Evolutionary conservation across 2,888 invertebrate species (phyloP).

Genomic region (Sipha maydis): DNA sequence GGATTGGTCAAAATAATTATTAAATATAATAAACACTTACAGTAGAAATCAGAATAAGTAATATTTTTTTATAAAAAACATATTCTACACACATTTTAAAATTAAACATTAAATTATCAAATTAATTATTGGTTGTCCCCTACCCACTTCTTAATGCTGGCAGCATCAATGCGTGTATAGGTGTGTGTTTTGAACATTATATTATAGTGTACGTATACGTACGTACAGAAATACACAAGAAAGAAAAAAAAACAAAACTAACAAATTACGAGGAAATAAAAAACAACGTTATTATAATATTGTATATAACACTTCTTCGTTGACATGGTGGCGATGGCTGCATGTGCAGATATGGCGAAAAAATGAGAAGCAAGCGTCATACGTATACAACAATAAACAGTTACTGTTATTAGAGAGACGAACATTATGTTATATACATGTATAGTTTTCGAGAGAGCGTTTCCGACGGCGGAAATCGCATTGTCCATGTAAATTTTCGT

Average conservation of each 20-base stretch:
- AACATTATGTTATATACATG: not conserved
- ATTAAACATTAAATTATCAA: too few relatives aligned
- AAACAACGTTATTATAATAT: not conserved
- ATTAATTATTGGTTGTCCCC: too few relatives aligned
- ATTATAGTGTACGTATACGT: not conserved
- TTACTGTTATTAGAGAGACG: slow-evolving; percentile 21
- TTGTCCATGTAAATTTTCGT: not conserved
- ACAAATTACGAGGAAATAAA: not conserved
- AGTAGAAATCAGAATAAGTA: too few relatives aligned
- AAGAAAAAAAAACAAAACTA: not conserved
- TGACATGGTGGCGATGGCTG: not conserved
- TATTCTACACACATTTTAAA: too few relatives aligned
- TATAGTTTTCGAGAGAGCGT: not conserved
- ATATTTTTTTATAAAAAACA: too few relatives aligned
- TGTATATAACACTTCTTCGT: not conserved
- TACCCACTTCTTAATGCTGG: too few relatives aligned
- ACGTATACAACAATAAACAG: slow-evolving; percentile 24
- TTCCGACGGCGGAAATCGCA: not conserved
- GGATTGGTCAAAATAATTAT: too few relatives aligned
- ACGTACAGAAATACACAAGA: not conserved
- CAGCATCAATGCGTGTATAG: not conserved
- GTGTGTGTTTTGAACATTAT: not conserved
- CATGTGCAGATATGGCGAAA: not conserved
- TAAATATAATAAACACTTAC: too few relatives aligned
- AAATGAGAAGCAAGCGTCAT: slow-evolving; percentile 24